phyloP scores from a whole-genome alignment of 2,113 vertebrate species.

The Muscicapa adusta region DNA sequence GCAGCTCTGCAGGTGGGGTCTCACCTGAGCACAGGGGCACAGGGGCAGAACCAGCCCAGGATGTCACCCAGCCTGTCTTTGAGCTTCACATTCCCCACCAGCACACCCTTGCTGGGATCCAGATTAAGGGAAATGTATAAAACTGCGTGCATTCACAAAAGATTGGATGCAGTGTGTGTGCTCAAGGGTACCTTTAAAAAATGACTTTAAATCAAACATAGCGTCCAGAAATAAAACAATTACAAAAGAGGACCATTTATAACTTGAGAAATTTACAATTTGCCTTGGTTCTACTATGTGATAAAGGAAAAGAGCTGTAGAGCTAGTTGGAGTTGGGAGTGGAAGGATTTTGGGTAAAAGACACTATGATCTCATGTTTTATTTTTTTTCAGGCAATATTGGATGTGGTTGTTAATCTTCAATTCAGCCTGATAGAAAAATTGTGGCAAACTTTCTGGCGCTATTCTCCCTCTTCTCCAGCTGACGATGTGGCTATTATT shows the following conservation, averaged over 20 bases:
- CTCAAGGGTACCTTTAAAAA: neutral
- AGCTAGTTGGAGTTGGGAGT: no score
- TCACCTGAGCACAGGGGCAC: neutral
- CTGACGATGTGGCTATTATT: constrained; percentile 71
- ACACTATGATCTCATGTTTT: neutral
- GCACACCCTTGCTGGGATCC: neutral
- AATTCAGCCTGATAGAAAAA: constrained; percentile 83
- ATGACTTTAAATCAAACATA: constrained; percentile 60
- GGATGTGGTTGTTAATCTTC: constrained; percentile 82
- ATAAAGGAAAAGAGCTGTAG: no score
- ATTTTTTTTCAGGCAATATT: constrained; percentile 75
- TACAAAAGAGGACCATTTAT: neutral
- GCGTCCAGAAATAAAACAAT: constrained; percentile 54
- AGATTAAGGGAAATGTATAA: neutral
- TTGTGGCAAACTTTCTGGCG: constrained; percentile 84
- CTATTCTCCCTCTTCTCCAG: constrained; percentile 75
- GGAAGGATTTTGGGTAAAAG: no score
- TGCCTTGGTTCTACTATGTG: no score
- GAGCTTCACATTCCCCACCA: neutral
- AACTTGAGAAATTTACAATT: no score
- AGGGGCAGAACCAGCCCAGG: neutral
- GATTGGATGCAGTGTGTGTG: neutral
- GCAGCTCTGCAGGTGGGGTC: neutral
- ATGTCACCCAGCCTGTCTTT: neutral
- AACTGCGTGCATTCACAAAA: neutral